phyloP scores from a whole-genome alignment of 2,888 invertebrate species.

The Campoletis raptor region DNA sequence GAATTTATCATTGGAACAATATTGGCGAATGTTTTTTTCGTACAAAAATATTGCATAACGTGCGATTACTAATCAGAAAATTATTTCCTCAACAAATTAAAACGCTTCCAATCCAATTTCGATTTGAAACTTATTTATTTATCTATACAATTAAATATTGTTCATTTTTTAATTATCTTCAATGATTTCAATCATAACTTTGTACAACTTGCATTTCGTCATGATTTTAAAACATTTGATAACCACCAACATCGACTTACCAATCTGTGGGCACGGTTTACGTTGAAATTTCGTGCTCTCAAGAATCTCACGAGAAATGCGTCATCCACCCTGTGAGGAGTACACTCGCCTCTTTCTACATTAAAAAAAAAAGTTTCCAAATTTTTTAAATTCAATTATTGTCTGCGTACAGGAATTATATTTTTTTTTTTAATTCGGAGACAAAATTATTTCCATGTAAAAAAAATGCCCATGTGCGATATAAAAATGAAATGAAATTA shows the following conservation, averaged over 20 bases:
- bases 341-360: slow-evolving; percentile 91
- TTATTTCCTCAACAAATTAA: background rate
- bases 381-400: background rate
- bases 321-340: slow-evolving; percentile 91
- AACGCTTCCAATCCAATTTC: background rate
- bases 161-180: no score
- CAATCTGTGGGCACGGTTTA: slow-evolving; percentile 90
- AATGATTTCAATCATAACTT: background rate
- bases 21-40: background rate
- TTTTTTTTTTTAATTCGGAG: no score
- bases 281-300: slow-evolving; percentile 90
- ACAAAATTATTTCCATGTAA: no score
- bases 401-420: no score
- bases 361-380: background rate
- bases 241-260: slow-evolving; percentile 85
- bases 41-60: background rate
- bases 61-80: background rate
- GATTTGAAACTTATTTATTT: no score
- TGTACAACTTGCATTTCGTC: background rate
- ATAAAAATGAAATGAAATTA: no score
- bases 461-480: no score
- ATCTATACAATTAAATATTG: no score
- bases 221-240: background rate
- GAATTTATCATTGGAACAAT: slow-evolving; percentile 14
- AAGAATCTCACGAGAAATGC: slow-evolving; percentile 91